Evolutionary conservation across 2,113 vertebrate species (phyloP), one percentile per base, ranked within the genome.

Genomic region (Shinisaurus crocodilurus): DNA sequence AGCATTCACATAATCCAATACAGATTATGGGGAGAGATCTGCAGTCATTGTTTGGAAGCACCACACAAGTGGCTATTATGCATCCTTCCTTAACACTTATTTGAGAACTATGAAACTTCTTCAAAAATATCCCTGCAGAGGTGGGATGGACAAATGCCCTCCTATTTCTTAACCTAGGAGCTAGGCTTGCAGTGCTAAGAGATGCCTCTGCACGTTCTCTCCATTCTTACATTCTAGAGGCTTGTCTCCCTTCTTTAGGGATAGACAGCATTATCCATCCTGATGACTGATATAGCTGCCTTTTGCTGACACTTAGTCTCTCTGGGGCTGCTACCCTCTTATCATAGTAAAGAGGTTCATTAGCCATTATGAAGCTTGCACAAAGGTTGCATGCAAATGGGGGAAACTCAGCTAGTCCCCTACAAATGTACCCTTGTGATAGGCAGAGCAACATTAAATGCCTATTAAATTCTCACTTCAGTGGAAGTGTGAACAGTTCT

Each of bases 131-230:
- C 16, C 43, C 50, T 25, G 32, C 34, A 86, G 70, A 57, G 45
- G 29, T 27, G 9, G 3, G 18, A 37, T 91, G 87, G 48, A 54
- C 83, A 91, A 95, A 93, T 92, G 91, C 80, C 92, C 72, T 90
- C 88, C 82, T 81, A 86, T 91, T 95, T 94, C 94, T 93, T 95
- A 93, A 93, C 91, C 20, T 65, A 77, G 90, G 89, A 82, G 87
- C 85, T 40, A 88, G 90, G 90, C 93, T 94, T 90, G 90, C 72
- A 92, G 76, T 25, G 1, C 94, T 95, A 94, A 85, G 23, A 94
- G 93, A 95, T 94, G 88, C 85, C 50, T 94, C 91, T 85, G n/a
- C 90, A 94, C 89, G 92, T 91, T 95, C 87, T 65, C 20, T 93
- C 75, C 88, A 67, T 76, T 90, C 43, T 81, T 48, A 5, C 9